Percentiles rank a stretch among this genome's conserved stretches.
These are phyloP conservation scores for Hemaris fuciformis DNA, from an alignment of 2,888 invertebrate genomes.

Conservation along the genomic window DNA sequence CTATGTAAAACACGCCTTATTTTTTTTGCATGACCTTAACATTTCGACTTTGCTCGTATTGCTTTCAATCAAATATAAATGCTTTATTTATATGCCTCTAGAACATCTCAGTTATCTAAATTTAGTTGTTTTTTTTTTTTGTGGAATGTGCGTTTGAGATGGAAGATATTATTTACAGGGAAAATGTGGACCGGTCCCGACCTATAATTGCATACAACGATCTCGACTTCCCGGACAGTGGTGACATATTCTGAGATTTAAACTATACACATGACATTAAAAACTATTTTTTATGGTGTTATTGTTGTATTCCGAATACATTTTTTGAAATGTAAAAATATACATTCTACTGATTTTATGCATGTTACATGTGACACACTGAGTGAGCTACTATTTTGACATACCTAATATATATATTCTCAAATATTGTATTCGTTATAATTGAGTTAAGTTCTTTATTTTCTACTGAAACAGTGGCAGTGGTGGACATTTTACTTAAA, in stretches of 20 bases:
- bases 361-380: not conserved
- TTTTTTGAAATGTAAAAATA: not conserved
- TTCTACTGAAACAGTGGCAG: not conserved
- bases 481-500: not conserved
- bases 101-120: conserved; percentile 18
- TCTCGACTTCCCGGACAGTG: conserved; percentile 92
- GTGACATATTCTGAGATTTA: conserved; percentile 85
- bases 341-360: not conserved
- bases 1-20: conserved; percentile 20
- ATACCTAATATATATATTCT: not conserved
- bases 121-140: conserved; percentile 21
- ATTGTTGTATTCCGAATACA: conserved; percentile 18
- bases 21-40: conserved; percentile 62
- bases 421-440: not conserved
- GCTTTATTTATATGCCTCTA: conserved; percentile 17
- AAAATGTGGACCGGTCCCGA: conserved; percentile 86
- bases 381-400: not conserved
- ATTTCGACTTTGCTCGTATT: conserved; percentile 39
- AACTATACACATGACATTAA: conserved; percentile 30
- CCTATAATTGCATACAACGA: conserved; percentile 94
- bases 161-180: conserved; percentile 80
- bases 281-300: conserved; percentile 23
- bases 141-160: conserved; percentile 45
- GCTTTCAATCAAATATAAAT: conserved; percentile 1
- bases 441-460: not conserved